Percentiles rank a stretch among this genome's conserved stretches.
Evolutionary conservation across 2,888 invertebrate species (phyloP).

Genomic region (Atethmia centrago): DNA sequence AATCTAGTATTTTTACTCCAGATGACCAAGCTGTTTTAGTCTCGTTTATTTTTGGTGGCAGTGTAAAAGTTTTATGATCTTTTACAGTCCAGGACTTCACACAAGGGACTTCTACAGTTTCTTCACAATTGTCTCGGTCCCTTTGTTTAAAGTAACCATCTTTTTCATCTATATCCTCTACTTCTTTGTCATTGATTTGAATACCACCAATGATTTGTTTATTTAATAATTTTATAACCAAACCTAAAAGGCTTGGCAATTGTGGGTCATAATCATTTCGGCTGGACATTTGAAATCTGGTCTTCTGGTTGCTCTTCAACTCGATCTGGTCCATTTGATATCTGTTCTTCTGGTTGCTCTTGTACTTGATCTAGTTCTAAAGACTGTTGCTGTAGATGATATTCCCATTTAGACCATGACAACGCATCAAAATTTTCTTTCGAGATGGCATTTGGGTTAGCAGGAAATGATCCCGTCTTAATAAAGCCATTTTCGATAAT

Average conservation of each 20-base stretch:
- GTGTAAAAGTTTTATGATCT: constrained; percentile 1
- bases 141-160: not conserved
- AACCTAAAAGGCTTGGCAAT: not conserved
- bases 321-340: not conserved
- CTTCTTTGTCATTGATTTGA: not conserved
- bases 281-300: not conserved
- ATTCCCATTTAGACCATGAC: not conserved
- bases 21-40: constrained; percentile 2
- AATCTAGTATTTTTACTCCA: constrained; percentile 2
- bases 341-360: constrained; percentile 3
- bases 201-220: not conserved
- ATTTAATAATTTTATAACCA: not conserved
- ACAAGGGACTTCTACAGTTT: not conserved
- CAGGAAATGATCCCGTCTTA: constrained; percentile 4
- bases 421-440: not conserved
- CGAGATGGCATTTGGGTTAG: not conserved
- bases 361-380: not conserved
- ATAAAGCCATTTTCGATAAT: constrained; percentile 2
- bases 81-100: constrained; percentile 1
- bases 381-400: constrained; percentile 1
- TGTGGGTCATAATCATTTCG: not conserved
- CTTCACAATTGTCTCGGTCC: constrained; percentile 8
- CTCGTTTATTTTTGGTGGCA: constrained; percentile 8
- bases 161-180: not conserved
- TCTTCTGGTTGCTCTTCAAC: not conserved